Evolutionary conservation across 2,113 vertebrate species (phyloP).

Genomic region (Syrmaticus mikado): DNA sequence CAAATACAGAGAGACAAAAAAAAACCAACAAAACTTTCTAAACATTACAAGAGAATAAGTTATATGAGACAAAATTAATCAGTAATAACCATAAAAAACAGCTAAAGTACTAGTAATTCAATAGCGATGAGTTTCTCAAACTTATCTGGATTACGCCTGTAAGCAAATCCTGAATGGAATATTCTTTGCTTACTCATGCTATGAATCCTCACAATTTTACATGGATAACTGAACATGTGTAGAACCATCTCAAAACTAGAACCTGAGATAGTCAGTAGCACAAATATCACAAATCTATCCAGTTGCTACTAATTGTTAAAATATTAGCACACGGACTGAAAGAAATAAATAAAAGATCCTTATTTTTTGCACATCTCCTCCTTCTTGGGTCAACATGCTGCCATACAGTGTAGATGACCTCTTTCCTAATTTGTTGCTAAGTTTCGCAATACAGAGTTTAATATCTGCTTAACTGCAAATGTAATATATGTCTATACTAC

Average conservation of each 20-base stretch:
- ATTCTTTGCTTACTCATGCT: not conserved
- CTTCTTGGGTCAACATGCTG: not conserved
- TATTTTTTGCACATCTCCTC: not conserved
- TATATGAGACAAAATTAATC: not conserved
- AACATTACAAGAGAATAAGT: not conserved
- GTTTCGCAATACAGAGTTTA: not conserved
- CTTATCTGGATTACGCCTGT: not conserved
- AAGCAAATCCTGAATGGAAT: not conserved
- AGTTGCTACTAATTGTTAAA: not conserved
- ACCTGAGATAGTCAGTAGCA: accelerated
- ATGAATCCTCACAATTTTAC: not conserved
- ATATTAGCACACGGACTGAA: not conserved
- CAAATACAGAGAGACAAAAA: accelerated
- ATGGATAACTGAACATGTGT: not conserved
- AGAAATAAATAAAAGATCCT: not conserved
- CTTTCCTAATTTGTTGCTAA: not conserved
- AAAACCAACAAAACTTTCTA: not conserved
- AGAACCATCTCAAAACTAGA: not conserved
- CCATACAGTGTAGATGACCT: not conserved
- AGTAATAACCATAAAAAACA: not conserved
- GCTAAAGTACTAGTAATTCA: not conserved
- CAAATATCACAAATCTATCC: not conserved
- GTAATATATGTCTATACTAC: not conserved
- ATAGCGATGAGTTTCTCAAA: not conserved
- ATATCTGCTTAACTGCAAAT: not conserved